Evolutionary conservation across 2,113 vertebrate species (phyloP).

Genomic region (Zosterops hypoxanthus): DNA sequence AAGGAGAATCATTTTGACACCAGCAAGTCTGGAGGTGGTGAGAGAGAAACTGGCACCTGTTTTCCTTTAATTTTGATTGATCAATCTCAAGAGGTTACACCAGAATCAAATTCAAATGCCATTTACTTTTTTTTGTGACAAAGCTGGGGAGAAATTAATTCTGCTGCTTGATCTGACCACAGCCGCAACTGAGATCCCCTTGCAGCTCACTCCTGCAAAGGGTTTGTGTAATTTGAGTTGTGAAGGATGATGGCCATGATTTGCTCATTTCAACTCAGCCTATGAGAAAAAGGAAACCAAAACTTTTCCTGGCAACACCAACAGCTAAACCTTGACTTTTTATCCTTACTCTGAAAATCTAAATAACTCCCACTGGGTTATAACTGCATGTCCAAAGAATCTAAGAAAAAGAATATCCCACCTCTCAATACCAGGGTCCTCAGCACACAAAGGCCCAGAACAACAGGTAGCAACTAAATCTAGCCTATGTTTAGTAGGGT

Average conservation of each 20-base stretch:
- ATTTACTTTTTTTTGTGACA: background rate
- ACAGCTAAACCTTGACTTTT: background rate
- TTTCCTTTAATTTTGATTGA: conserved; percentile 19
- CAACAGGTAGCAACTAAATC: background rate
- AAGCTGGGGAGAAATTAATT: background rate
- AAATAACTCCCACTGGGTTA: background rate
- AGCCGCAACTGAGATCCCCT: background rate
- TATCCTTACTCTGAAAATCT: background rate
- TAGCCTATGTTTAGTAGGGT: background rate
- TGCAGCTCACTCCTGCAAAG: background rate
- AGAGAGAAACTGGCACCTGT: background rate
- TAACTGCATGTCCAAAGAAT: background rate
- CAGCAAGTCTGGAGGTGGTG: background rate
- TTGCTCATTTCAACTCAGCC: background rate
- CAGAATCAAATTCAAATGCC: conserved; percentile 2
- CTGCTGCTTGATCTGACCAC: background rate
- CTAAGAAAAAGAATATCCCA: background rate
- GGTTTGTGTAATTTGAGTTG: background rate
- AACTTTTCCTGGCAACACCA: background rate
- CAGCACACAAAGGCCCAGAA: background rate
- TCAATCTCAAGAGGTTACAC: background rate
- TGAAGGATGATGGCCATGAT: background rate
- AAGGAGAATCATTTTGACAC: conserved; percentile 25
- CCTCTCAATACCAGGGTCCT: background rate
- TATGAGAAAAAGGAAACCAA: background rate